Conservation (phyloP, 1,140 invertebrate species). For the Panagrolaimus sp. region DNA sequence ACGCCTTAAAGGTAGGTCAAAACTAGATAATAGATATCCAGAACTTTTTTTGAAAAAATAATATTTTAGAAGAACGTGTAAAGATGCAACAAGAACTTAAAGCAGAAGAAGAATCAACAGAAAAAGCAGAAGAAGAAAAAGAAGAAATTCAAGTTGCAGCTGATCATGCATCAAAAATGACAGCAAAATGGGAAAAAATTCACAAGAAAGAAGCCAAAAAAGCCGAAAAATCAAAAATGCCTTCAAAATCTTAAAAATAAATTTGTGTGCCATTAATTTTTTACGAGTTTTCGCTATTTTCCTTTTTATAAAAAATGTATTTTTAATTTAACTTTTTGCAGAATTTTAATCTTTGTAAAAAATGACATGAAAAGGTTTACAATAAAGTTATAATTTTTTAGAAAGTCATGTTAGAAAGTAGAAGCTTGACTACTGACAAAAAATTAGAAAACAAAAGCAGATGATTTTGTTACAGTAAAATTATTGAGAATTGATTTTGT, state of each 20-base stretch:
- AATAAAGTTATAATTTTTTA: too few species aligned
- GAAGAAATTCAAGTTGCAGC: constrained; percentile 52
- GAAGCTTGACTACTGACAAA: too few species aligned
- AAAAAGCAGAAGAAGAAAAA: constrained; percentile 37
- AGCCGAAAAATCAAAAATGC: constrained; percentile 55
- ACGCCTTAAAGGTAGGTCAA: constrained; percentile 47
- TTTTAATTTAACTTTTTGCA: too few species aligned
- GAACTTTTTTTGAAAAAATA: constrained; percentile 8
- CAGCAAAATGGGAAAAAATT: constrained; percentile 58
- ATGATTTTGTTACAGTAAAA: too few species aligned
- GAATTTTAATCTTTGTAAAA: too few species aligned
- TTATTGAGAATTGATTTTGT: too few species aligned
- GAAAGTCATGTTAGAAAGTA: too few species aligned
- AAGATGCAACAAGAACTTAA: constrained; percentile 34
- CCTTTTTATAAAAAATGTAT: too few species aligned
- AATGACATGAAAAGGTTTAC: too few species aligned
- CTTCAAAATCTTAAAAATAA: constrained; percentile 30
- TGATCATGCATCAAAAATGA: constrained; percentile 56
- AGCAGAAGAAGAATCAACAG: constrained; percentile 14
- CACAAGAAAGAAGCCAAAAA: constrained; percentile 58
- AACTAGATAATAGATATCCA: background rate
- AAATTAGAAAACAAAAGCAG: too few species aligned
- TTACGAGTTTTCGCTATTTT: background rate
- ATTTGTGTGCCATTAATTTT: background rate
- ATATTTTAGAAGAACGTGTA: constrained; percentile 38